Evolutionary conservation across 2,797 vertebrate genomes (phyloP), one percentile per base, ranked within the genome.

Genomic region (Phrynocephalus forsythii): DNA sequence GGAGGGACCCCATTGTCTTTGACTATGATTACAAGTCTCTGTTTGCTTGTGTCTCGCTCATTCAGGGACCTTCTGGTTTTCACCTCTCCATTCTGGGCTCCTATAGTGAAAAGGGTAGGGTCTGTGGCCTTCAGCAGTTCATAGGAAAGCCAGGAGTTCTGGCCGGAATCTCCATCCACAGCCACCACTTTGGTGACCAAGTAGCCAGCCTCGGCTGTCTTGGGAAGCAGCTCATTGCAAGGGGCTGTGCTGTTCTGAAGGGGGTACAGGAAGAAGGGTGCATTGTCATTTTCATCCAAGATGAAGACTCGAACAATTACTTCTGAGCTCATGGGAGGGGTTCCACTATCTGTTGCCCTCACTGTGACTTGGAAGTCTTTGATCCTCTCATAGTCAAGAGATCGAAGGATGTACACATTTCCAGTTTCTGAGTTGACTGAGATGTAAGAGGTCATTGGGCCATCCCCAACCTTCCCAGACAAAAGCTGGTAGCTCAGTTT

Each of bases 381-480:
- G 72, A 96, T 93, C 68, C 96, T 94, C 89, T 97, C 96, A 86
- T 94, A 97, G 90, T 96, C 96, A 94, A 97, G 96, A 82, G 97
- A 97, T 87, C 97, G 96, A 78, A 97, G 91, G n/a, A 97, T 96
- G 90, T 97, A 97, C 72, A 97, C 91, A 83, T 97, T 96, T 86
- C 97, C 97, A 73, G 93, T 97, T 77, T 96, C 95, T 82, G 95
- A 94, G 91, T 97, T 96, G 83, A 97, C 94, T 24, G 95, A 93
- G 15, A 97, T 94, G 84, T 95, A 95, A 82, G 96, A 93, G 33
- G 94, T 92, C 24, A 95, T 90, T 2, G 95, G 93, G 30, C 95
- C 91, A 87, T 96, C 95, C 44, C 97, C 95, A 80, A 96, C 2
- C 5, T 56, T 68, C n/a, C 80, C 80, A 44, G 26, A 48, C 60